phyloP scores from a whole-genome alignment of 2,113 vertebrate species.

The Pelodiscus sinensis region DNA sequence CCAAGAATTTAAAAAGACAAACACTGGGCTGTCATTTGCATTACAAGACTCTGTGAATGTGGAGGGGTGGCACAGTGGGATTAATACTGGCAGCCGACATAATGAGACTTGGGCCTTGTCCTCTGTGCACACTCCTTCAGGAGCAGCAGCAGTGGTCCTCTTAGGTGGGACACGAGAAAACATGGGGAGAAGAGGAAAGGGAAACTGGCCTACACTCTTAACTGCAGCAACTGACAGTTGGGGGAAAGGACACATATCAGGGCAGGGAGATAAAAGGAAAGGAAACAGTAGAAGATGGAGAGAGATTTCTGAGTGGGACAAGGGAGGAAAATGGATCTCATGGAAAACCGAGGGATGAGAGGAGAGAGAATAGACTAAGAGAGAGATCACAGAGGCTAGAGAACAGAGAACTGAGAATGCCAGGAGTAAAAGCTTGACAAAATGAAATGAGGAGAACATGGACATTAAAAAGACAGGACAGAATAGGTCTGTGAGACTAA shows the following conservation, averaged over 20 bases:
- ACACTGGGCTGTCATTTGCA: not conserved
- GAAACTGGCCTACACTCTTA: not conserved
- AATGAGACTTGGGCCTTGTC: not conserved
- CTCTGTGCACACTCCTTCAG: not conserved
- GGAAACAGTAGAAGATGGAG: not conserved
- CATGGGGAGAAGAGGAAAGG: not conserved
- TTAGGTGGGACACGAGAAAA: not conserved
- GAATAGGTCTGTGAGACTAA: not conserved
- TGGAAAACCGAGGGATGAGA: not conserved
- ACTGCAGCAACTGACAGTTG: not conserved
- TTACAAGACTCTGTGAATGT: not conserved
- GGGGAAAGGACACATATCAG: not conserved
- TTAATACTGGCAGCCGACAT: not conserved
- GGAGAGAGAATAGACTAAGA: not conserved
- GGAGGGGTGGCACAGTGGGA: not conserved
- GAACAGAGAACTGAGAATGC: not conserved
- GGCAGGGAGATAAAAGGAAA: not conserved
- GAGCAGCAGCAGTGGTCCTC: accelerated
- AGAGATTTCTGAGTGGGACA: not conserved
- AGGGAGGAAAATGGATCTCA: not conserved
- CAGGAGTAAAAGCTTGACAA: not conserved
- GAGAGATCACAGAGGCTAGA: not conserved
- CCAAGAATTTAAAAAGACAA: not conserved
- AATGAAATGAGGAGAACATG: not conserved
- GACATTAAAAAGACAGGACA: not conserved